These are phyloP conservation scores for Atta texana DNA, from an alignment of 1,140 invertebrate species.

Conservation along the genomic window DNA sequence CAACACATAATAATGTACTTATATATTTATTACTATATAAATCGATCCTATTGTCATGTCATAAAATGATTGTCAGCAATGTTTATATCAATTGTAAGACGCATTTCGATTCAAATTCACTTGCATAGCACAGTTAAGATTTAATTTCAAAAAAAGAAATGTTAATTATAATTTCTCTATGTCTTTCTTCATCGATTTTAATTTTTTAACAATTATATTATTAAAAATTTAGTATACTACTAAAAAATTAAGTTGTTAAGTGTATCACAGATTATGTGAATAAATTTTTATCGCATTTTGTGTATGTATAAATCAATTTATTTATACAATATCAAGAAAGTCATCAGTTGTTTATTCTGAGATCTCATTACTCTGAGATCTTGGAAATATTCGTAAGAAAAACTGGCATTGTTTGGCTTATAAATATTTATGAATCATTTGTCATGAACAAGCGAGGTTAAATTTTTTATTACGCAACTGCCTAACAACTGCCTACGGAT, in stretches of 20 bases:
- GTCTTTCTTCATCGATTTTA: background rate
- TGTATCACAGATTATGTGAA: background rate
- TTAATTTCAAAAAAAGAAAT: background rate
- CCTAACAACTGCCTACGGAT: background rate
- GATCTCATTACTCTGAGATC: conserved; percentile 29
- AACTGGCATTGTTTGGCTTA: background rate
- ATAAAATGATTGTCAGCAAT: background rate
- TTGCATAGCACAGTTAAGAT: background rate
- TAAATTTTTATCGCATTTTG: background rate
- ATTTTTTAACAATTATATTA: background rate
- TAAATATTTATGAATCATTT: conserved; percentile 38
- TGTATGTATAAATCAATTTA: background rate
- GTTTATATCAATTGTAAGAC: background rate
- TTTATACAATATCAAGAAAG: conserved; percentile 8
- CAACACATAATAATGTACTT: background rate
- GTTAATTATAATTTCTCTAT: background rate
- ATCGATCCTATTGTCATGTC: background rate
- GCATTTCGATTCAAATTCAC: background rate
- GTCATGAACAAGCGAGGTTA: background rate
- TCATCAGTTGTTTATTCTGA: no score
- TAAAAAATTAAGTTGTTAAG: no score
- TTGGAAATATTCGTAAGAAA: conserved; percentile 10
- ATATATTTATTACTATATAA: background rate
- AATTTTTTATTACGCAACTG: conserved; percentile 21
- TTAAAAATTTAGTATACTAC: no score